These are phyloP conservation scores for Drosophila orosa DNA, from an alignment of 1,140 invertebrate genomes.

Conservation along the genomic window DNA sequence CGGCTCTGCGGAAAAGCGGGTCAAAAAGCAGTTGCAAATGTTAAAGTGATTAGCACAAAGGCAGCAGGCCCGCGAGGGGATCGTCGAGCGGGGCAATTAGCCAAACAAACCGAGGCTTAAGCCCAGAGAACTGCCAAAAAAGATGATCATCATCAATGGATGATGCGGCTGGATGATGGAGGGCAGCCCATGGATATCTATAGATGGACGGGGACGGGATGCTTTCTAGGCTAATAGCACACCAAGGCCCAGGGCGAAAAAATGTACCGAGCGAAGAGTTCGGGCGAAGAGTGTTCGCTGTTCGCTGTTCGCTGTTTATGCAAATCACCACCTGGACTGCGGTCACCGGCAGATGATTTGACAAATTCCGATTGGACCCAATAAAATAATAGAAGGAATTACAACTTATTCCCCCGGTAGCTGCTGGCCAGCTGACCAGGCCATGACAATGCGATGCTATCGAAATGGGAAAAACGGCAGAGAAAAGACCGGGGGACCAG, in stretches of 20 bases:
- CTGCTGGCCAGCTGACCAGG: constrained; percentile 36
- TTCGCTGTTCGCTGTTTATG: constrained; percentile 57
- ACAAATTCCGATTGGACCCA: constrained; percentile 61
- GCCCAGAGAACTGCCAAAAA: constrained; percentile 62
- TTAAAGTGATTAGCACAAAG: constrained; percentile 79
- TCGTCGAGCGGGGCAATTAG: constrained; percentile 59
- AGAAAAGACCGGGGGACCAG: constrained; percentile 37
- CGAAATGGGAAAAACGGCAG: constrained; percentile 43
- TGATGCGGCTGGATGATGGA: constrained; percentile 25
- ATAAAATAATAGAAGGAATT: constrained; percentile 43
- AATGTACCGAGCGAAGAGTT: constrained; percentile 26
- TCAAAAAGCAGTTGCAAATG: constrained; percentile 78
- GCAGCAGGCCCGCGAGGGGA: constrained; percentile 13
- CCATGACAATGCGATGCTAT: constrained; percentile 71
- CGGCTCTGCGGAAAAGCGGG: constrained; percentile 66
- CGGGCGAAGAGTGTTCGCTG: constrained; percentile 13
- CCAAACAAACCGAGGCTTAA: constrained; percentile 55
- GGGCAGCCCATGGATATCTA: constrained; percentile 9
- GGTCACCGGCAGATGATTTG: constrained; percentile 51
- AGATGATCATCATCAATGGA: constrained; percentile 67
- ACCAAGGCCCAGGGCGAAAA: constrained; percentile 48
- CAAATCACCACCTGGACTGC: constrained; percentile 50
- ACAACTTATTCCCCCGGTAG: constrained; percentile 37
- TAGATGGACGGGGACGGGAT: constrained; percentile 26
- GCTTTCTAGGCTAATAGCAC: constrained; percentile 79